A percentile compares a stretch with the other conserved stretches of the same genome.
These are phyloP conservation scores for Nycticryphes semicollaris DNA, from an alignment of 2,113 vertebrate genomes.

Conservation along the genomic window DNA sequence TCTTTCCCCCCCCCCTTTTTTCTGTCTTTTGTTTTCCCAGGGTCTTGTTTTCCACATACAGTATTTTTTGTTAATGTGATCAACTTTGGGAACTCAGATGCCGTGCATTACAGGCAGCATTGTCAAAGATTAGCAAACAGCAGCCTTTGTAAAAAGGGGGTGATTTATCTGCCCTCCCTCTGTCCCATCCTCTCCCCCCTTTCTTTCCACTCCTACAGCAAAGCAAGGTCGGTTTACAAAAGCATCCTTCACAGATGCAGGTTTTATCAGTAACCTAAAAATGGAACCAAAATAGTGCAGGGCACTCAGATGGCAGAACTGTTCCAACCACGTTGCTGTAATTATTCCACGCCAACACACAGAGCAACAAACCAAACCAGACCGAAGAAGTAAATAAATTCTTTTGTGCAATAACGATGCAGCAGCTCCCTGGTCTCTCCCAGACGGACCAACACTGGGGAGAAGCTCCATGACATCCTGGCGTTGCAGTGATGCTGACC, in stretches of 20 bases:
- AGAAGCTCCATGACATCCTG: not conserved
- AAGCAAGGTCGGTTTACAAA: not conserved
- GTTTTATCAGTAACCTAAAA: not conserved
- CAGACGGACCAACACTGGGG: not conserved
- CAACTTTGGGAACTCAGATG: conserved; percentile 56
- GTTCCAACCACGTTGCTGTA: not conserved
- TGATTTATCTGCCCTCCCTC: conserved; percentile 15
- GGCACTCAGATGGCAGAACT: not conserved
- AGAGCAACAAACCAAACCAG: not conserved
- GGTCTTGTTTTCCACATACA: not conserved
- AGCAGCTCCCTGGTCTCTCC: not conserved
- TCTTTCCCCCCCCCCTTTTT: no score
- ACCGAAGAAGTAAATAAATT: not conserved
- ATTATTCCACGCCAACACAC: not conserved
- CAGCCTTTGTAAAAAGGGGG: conserved; percentile 3
- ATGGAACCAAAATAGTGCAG: not conserved
- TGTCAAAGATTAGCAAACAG: conserved; percentile 46
- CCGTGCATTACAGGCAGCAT: not conserved
- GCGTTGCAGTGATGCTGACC: not conserved
- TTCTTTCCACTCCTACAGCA: not conserved
- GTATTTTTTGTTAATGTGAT: conserved; percentile 49
- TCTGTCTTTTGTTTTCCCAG: not conserved
- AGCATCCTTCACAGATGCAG: not conserved
- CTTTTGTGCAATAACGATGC: rapidly evolving
- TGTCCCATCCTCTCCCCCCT: not conserved